Base-by-base conservation (phyloP, 2,888 invertebrate species). In the Agrochola circellaris region DNA sequence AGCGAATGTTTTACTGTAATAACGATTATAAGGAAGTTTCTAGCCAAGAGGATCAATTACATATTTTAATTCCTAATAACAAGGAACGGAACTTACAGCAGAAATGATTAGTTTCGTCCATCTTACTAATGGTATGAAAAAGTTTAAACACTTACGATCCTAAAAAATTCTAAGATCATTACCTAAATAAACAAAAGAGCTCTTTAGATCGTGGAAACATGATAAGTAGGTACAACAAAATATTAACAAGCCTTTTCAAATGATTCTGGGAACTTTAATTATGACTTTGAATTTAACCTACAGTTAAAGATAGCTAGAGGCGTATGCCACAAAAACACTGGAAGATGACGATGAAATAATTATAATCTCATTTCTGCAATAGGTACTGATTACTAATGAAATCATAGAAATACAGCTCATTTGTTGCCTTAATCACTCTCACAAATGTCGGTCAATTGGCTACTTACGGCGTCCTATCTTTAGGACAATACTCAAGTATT, bases 381-480 rank as follows among this genome's bases (percentile, higher is more conserved):
- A 58, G 11, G 20, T 79, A 13, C 56, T 65, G 48, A 65, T 56
- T 45, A 58, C 13, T 45, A 66, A 73, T 45, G 60, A 73, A 73
- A 69, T 64, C 56, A 30, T 67, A 54, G n/a, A 64, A 70, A 83
- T 56, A 62, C 34, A 56, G 2, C 48, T 30, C 34, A 75, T 58
- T 72, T 70, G 54, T 75, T 73, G 42, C 48, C 60, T 67, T 81
- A 79, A 86, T 87, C 79, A 77, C 58, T 84, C 70, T 81, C 48
- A 77, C 72, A 79, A 89, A 92, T 91, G 87, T 90, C 90, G 90
- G 92, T 92, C 91, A 92, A 91, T 87, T 88, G 89, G 81, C 87
- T 87, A 90, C 89, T 88, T 88, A 81, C 70, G 75, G 73, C 65
- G 65, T 66, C 78, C 73, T 89, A 90, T 89, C 88, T 79, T 56